A percentile compares a stretch with the other conserved stretches of the same genome.
These are phyloP conservation scores for Platycheirus rosarum DNA, from an alignment of 2,888 invertebrate species.

Conservation along the genomic window DNA sequence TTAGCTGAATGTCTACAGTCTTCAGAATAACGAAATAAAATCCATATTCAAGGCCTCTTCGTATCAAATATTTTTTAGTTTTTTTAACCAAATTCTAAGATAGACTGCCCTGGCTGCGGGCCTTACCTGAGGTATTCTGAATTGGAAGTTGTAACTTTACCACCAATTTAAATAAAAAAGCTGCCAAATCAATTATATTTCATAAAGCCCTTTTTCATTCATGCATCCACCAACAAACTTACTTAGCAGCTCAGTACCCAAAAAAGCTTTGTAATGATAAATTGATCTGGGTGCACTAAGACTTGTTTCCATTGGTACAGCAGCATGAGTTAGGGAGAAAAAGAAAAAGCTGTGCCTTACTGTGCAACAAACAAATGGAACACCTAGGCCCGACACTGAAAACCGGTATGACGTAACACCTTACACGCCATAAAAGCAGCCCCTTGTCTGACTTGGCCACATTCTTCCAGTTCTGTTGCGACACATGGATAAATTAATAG, in stretches of 20 bases:
- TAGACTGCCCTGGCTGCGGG: too few relatives aligned
- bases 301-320: constrained; percentile 38
- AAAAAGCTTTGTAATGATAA: constrained; percentile 66
- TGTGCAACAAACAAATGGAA: constrained; percentile 14
- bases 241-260: constrained; percentile 44
- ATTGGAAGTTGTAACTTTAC: constrained; percentile 60
- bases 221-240: constrained; percentile 8
- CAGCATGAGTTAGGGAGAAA: neutral
- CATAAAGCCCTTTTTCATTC: constrained; percentile 1
- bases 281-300: constrained; percentile 60
- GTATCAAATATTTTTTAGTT: too few relatives aligned
- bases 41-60: too few relatives aligned
- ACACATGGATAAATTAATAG: constrained; percentile 68
- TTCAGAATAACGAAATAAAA: too few relatives aligned
- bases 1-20: too few relatives aligned
- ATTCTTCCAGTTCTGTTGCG: constrained; percentile 51
- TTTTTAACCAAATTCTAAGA: too few relatives aligned
- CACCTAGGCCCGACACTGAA: constrained; percentile 33
- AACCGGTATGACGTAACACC: constrained; percentile 64
- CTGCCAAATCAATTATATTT: constrained; percentile 45
- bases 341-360: neutral
- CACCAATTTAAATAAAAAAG: constrained; percentile 45
- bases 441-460: constrained; percentile 18
- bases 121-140: constrained; percentile 1
- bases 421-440: constrained; percentile 54